Conservation (phyloP, 2,113 vertebrate species). For the Malaclemys terrapin region DNA sequence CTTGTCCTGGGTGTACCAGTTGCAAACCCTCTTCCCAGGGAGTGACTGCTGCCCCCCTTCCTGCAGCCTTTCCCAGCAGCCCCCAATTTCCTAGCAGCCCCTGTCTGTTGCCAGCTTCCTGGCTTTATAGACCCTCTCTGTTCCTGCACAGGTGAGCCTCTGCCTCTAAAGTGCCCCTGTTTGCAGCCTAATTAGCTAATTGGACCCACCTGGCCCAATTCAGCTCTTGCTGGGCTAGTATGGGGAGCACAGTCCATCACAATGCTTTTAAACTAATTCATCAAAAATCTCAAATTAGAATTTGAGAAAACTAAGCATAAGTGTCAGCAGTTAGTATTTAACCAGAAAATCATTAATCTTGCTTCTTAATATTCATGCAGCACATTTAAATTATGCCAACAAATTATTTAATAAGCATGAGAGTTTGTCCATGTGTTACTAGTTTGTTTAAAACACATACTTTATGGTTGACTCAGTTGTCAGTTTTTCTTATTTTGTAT, state of each 20-base stretch:
- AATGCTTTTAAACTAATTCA: not conserved
- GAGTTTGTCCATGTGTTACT: not conserved
- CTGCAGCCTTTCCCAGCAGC: not conserved
- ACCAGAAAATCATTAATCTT: not conserved
- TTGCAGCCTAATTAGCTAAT: not conserved
- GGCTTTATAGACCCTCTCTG: not conserved
- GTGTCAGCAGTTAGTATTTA: not conserved
- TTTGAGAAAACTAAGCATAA: not conserved
- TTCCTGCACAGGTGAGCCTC: not conserved
- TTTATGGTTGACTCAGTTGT: not conserved
- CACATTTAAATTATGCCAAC: not conserved
- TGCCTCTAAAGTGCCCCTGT: not conserved
- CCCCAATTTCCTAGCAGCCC: not conserved
- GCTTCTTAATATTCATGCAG: not conserved
- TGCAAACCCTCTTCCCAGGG: not conserved
- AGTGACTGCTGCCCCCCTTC: not conserved
- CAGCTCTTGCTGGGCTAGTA: no score
- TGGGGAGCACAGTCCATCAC: no score
- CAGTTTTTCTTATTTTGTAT: not conserved
- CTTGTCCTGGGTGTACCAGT: not conserved
- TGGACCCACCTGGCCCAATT: no score
- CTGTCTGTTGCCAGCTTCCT: not conserved
- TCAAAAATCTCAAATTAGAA: slow-evolving; percentile 2
- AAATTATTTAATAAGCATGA: not conserved
- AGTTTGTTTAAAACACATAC: not conserved